Percentiles rank a stretch among this genome's conserved stretches.
Conservation (phyloP, 2,888 invertebrate species). For the Agrilus mali region DNA sequence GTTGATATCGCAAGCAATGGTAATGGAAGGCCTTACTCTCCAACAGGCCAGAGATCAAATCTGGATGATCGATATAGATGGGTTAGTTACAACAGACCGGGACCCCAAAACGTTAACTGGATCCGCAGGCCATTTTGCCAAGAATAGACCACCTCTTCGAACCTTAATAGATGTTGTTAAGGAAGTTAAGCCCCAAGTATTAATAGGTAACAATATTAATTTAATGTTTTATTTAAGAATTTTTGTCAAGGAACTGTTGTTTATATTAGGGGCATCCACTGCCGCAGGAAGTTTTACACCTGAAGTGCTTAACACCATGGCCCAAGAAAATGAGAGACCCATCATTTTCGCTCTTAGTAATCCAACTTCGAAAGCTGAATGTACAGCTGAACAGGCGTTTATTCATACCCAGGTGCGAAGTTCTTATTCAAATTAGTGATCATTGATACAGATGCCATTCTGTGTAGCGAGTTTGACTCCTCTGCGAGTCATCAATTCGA, state of each 20-base stretch:
- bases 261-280: conserved; percentile 72
- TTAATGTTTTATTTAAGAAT: not conserved
- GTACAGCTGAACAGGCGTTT: conserved; percentile 93
- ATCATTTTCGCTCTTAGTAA: conserved; percentile 96
- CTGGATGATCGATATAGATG: conserved; percentile 92
- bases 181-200: conserved; percentile 72
- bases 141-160: conserved; percentile 66
- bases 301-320: conserved; percentile 78
- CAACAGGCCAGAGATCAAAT: conserved; percentile 77
- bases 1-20: conserved; percentile 27
- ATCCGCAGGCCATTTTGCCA: conserved; percentile 61
- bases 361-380: conserved; percentile 96
- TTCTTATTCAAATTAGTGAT: no score
- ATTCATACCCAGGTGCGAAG: conserved; percentile 70
- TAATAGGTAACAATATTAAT: conserved; percentile 58
- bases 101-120: conserved; percentile 52
- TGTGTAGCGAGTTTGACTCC: no score
- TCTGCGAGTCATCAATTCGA: no score
- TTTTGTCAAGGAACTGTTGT: not conserved
- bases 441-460: no score
- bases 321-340: conserved; percentile 71
- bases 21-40: conserved; percentile 37
- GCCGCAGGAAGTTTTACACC: conserved; percentile 84
- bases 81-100: conserved; percentile 64
- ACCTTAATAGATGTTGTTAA: conserved; percentile 68